Evolutionary conservation across 2,797 vertebrate genomes (phyloP), one percentile per base, ranked within the genome.

Genomic region (Microchirus variegatus): DNA sequence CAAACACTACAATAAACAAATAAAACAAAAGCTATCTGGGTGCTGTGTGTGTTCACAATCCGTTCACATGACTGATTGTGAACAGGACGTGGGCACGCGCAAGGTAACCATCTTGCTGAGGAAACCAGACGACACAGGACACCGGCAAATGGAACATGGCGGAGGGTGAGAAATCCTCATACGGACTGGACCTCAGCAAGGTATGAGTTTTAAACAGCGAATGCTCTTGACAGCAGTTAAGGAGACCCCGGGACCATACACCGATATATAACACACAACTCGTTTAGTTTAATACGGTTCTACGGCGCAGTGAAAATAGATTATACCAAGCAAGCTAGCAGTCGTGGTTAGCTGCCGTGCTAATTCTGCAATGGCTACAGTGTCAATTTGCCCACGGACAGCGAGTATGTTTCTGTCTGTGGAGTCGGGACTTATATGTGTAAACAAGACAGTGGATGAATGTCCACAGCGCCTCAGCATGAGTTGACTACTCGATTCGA

Each of bases 81-180:
- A 42, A 12, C 41, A 5, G 15, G 41, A 7, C 41, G 41, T 15
- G 13, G 1, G 10, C 41, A 14, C 41, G 41, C 41, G 41, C 41
- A 14, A 42, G 12, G 41, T 13, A 42, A 42, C 12, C 41, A 42
- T 13, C 5, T 42, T 42, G 15, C 12, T 42, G 13, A 5, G 13
- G 41, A 15, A 42, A 12, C 10, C 41, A 42, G 11, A 42, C 4
- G 5, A 1, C 41, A 42, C 41, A 42, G 4, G 15, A 42, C 41
- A 13, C 41, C 41, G 87, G 86, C 87, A 89, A 72, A 88, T 63
- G 80, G 78, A 94, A 94, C 76, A 94, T 94, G 94, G 94, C 94
- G 93, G 92, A 91, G 82, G 76, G 73, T 45, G 81, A 87, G 77
- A 79, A 86, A 78, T 55, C 78, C 19, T n/a, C 41, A 59, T 80